phyloP scores from a whole-genome alignment of 2,113 vertebrate species.

The Erpornis zantholeuca region DNA sequence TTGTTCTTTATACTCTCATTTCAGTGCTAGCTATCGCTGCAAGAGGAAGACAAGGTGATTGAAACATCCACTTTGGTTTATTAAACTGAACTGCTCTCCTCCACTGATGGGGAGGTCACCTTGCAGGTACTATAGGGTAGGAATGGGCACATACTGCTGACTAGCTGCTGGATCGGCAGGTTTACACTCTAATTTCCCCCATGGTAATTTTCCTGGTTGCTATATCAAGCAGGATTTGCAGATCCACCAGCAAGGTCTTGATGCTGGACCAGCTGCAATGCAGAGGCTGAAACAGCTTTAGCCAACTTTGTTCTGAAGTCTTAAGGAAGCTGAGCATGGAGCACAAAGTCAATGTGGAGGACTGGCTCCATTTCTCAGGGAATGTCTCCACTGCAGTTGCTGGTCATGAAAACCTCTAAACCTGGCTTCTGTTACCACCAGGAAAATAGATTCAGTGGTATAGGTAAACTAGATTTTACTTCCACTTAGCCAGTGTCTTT shows the following conservation, averaged over 20 bases:
- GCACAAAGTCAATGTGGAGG: rapidly evolving
- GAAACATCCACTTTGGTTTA: neutral
- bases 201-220: neutral
- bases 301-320: neutral
- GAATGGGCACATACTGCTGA: neutral
- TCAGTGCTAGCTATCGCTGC: neutral
- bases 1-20: neutral
- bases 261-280: constrained; percentile 6
- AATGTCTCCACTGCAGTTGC: neutral
- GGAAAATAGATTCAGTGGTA: neutral
- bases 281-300: constrained; percentile 6
- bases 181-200: constrained; percentile 5
- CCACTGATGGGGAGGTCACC: neutral
- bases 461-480: neutral
- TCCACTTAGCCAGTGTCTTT: neutral
- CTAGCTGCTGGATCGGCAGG: constrained; percentile 29
- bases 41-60: neutral
- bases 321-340: neutral
- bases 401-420: neutral
- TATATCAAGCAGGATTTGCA: constrained; percentile 11
- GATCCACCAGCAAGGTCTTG: neutral
- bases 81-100: neutral
- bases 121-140: neutral
- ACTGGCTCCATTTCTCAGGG: neutral
- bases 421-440: neutral